Evolutionary conservation across 1,140 invertebrate genomes (phyloP), one percentile per base, ranked within the genome.

Genomic region (Drosophila persimilis): DNA sequence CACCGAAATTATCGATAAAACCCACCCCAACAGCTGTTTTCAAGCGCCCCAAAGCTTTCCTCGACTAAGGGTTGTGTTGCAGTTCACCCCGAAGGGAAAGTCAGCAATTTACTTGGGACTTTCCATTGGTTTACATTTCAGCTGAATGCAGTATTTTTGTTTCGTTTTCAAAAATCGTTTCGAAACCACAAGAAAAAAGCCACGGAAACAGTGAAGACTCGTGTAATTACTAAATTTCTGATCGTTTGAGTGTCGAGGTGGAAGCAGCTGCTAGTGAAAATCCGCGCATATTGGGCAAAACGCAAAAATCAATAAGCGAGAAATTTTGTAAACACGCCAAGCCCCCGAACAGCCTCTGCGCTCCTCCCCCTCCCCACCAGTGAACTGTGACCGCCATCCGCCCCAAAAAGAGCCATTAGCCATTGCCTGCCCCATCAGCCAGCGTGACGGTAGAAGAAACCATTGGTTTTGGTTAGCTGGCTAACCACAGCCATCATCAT

Each of bases 321-420:
- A 67, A 65, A 75, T 74, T 79, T 81, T 86, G 81, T 85, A 85
- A 85, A 85, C 81, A 85, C 83, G 81, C 52, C 81, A 85, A 81
- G 83, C 77, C 81, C 74, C 63, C 76, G 53, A 44, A 50, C 56
- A 66, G 45, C 66, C 56, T 61, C 47, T 50, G n/a, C 50, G 26
- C 45, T 26, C 43, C 46, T 13, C 22, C 29, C 47, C 47, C 50
- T 26, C 29, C n/a, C 39, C 44, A 24, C 31, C 29, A 47, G 64
- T 83, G 73, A 78, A 81, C 74, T 62, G 74, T 74, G 62, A 60
- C 59, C 67, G 61, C 52, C 48, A 75, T 51, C 73, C 63, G 35
- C 35, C 35, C 17, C 39, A 59, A 62, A 65, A 47, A 52, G 35
- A 46, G 59, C 22, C 46, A 20, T 44, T 60, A 45, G 20, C 29